Evolutionary conservation across 2,888 invertebrate species (phyloP), one percentile per base, ranked within the genome.

Genomic region (Linnaemya vulpina): DNA sequence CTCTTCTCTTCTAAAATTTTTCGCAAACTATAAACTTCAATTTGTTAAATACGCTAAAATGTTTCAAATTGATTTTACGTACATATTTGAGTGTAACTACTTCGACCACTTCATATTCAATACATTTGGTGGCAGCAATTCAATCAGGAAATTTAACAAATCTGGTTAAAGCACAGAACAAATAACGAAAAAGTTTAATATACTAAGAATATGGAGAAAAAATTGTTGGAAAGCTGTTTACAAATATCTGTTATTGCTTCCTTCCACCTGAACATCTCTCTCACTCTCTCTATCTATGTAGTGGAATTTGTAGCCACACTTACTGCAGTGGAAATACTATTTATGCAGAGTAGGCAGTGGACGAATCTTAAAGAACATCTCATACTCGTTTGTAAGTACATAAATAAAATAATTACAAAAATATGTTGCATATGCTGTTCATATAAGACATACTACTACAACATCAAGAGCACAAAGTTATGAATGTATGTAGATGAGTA

Each of bases 71-170:
- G 30, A 38, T 22, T 55, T 30, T 9, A 49, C 38, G 60, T 9
- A 49, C 38, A 60, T 62, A 30, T 58, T 13, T 35, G 40, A 63
- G 71, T 65, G 76, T 65, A 51, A 30, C 15, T 4, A 55, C 17
- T 13, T 65, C 22, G 60, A 73, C 30, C 53, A 67, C 73, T 73
- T 46, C 55, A 35, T 55, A 11, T 30, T 58, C 71, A 70, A 30
- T 40, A 77, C 46, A 55, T 76, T 67, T 65, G 67, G 49, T 46
- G 71, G 62, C 43, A 65, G 68, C 62, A 67, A 63, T 68, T 78
- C 53, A 74, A 83, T 63, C 73, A 73, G 53, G 60, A 78, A 74
- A 74, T 60, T 83, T 78, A 73, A 53, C 68, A 74, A 74, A 62
- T 63, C 68, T 60, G 20, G 68, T 62, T 62, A 49, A 78, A 78